Evolutionary conservation across 2,797 vertebrate species (phyloP), one percentile per base, ranked within the genome.

Genomic region (Halcyon badia): DNA sequence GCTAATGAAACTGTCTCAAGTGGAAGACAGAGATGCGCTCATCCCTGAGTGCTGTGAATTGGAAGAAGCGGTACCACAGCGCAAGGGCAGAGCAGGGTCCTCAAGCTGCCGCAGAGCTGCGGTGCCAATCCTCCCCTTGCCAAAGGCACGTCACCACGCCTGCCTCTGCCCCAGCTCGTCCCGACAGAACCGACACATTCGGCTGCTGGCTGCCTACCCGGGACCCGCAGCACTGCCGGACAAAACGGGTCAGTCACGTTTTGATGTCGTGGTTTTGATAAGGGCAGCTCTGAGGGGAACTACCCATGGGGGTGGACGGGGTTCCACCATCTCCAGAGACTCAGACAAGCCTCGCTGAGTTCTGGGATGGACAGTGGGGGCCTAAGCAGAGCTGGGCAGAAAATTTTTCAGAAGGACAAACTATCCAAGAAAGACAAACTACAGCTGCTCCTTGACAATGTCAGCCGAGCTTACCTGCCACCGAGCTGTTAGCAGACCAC

Each of bases 401-500:
- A 91, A 71, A 58, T 28, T 68, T 44, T 48, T 31, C 42, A 80
- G 48, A 44, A 79, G 31, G 49, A 39, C 39, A 60, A 84, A 48
- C 25, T 31, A 28, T 11, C 22, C 54, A 11, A 4, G 15, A 33
- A 66, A 66, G 28, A 79, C 9, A 77, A 80, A 21, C 13, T 4
- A 35, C 1, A 37, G 22, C 2, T 31, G 19, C 10, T 35, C 30
- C 46, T 11, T 39, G 49, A 11, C 30, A 73, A 51, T 1, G 41
- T 17, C 52, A 76, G n/a, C 8, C 1, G 39, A 61, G 30, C 90
- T 97, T 87, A 99, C 99, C 99, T 96, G 99, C 99, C 80, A 99
- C 99, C 0, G 99, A 99, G 97, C 99, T 99, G 98, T 99, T 99
- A 79, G 99, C 99, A 1, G 99, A 99, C 99, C 99, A 99, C 0